These are phyloP conservation scores for Drosophila birchii DNA, from an alignment of 2,888 invertebrate species.

Conservation along the genomic window DNA sequence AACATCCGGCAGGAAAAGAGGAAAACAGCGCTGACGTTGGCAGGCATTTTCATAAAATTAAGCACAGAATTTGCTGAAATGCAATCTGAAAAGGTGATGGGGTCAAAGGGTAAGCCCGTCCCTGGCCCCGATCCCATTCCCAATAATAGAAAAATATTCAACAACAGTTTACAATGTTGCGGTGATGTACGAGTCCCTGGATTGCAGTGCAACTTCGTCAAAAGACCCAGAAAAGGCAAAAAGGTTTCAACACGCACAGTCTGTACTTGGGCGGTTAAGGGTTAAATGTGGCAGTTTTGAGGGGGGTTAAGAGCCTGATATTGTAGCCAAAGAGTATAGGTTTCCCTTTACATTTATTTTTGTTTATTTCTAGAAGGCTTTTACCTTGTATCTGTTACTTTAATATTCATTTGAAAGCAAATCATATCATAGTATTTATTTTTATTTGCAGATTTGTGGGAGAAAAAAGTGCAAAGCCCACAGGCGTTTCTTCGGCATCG, in stretches of 20 bases:
- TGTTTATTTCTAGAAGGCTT: background rate
- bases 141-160: constrained; percentile 77
- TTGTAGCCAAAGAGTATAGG: background rate
- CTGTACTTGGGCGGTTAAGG: background rate
- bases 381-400: background rate
- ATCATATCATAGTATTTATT: background rate
- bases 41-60: constrained; percentile 65
- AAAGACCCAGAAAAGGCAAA: constrained; percentile 3
- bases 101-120: background rate
- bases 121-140: background rate
- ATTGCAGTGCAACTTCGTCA: constrained; percentile 6
- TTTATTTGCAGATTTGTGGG: background rate
- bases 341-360: background rate
- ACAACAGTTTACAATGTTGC: constrained; percentile 74
- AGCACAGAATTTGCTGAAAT: constrained; percentile 45
- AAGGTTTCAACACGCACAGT: constrained; percentile 62
- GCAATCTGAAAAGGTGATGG: constrained; percentile 21
- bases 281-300: background rate
- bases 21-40: constrained; percentile 48
- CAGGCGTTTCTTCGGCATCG: no score
- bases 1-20: constrained; percentile 67
- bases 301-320: background rate
- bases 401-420: background rate
- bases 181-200: constrained; percentile 62
- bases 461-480: background rate